Evolutionary conservation across 2,797 vertebrate species (phyloP), one percentile per base, ranked within the genome.

Genomic region (Labroides dimidiatus): DNA sequence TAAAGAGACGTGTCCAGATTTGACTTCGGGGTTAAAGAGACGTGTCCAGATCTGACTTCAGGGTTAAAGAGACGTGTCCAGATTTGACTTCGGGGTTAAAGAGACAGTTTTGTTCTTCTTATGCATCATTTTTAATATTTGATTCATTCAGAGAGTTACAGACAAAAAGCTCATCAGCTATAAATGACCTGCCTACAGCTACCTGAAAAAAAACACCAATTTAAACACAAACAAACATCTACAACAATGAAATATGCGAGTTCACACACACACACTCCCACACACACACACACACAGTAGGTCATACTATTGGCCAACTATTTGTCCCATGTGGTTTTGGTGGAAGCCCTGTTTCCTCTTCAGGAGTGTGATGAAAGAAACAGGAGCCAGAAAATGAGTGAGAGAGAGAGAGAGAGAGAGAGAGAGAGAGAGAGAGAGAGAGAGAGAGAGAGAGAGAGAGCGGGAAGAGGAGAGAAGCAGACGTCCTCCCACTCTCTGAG

Each of bases 321-420:
- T 50, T 45, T 44, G 13, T 44, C 73, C 59, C 55, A 17, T 63
- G 53, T 62, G 79, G 54, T 14, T 7, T 50, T 41, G 1, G 19
- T 80, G 78, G 75, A 87, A 83, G 10, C 69, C 48, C 56, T 57
- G 39, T 20, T 78, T 70, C 77, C 49, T 65, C 60, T 39, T 64
- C 20, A 10, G 58, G 0, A 10, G 36, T 13, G 27, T 86, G 81
- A 89, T 87, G 70, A 62, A 59, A 72, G 76, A 88, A 91, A 73
- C 89, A 89, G 84, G 79, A 73, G 75, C 23, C 49, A 39, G 50
- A 24, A 3, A 24, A 8, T n/a, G 41, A 4, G 21, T 13, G 51
- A 44, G 45, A 21, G 57, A 61, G 39, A 19, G 42, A 1, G 24
- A 12, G 39, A 45, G 41, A 20, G 58, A 72, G 21, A 49, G 4